phyloP scores from a whole-genome alignment of 2,888 invertebrate species.

The Belgica antarctica region DNA sequence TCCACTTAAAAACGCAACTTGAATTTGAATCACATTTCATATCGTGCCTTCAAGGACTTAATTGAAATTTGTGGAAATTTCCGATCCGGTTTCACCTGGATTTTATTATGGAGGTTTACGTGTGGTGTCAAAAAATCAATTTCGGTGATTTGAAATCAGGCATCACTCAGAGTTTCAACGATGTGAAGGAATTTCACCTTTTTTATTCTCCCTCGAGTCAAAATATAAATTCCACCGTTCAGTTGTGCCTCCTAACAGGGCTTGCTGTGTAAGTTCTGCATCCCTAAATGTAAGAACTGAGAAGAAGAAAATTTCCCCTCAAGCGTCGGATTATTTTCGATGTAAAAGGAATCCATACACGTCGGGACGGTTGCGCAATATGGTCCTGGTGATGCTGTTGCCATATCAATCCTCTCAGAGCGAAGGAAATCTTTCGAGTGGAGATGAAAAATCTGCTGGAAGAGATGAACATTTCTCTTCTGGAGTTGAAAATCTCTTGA shows the following conservation, averaged over 20 bases:
- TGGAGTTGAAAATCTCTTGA: background rate
- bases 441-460: too few species aligned
- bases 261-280: background rate
- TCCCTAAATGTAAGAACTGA: background rate
- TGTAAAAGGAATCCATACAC: background rate
- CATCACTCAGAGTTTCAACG: background rate
- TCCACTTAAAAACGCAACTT: too few species aligned
- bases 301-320: conserved; percentile 24
- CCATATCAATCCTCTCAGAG: background rate
- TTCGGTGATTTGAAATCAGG: conserved; percentile 16
- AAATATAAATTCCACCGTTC: background rate
- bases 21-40: too few species aligned
- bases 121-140: conserved; percentile 28
- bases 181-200: conserved; percentile 26
- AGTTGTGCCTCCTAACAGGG: background rate
- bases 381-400: conserved; percentile 15
- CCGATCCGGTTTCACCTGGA: background rate
- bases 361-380: background rate
- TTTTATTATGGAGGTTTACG: too few species aligned
- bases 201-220: background rate
- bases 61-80: background rate
- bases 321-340: background rate
- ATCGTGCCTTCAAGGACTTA: too few species aligned
- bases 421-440: background rate
- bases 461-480: background rate